Evolutionary conservation across 2,113 vertebrate species (phyloP).

Genomic region (Crypturellus undulatus): DNA sequence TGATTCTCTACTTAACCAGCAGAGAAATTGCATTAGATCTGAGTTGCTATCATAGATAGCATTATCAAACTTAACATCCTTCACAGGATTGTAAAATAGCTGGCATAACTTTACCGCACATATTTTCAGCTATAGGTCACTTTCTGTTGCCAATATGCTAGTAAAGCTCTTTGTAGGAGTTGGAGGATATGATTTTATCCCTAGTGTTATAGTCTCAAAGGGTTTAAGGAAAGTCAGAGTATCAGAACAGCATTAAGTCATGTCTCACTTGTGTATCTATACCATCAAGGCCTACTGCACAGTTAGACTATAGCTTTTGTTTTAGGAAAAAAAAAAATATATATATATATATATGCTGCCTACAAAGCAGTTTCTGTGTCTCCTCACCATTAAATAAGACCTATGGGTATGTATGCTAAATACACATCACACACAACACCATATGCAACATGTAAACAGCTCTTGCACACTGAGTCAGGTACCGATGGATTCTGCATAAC

Average conservation of each 20-base stretch:
- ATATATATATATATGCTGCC: accelerated
- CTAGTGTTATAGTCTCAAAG: not conserved
- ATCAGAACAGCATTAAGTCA: not conserved
- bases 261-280: not conserved
- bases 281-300: not conserved
- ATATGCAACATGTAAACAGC: not conserved
- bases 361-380: not conserved
- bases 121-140: not conserved
- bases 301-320: not conserved
- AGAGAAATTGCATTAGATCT: not conserved
- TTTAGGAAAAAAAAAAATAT: not conserved
- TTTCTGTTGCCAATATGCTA: not conserved
- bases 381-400: not conserved
- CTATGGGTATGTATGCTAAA: not conserved
- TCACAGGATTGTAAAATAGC: not conserved
- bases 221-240: not conserved
- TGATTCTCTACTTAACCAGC: not conserved
- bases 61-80: not conserved
- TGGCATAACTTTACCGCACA: not conserved
- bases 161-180: not conserved
- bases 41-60: not conserved
- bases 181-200: not conserved
- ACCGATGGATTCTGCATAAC: accelerated
- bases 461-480: not conserved
- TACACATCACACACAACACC: not conserved